These are phyloP conservation scores for Lycia hirtaria DNA, from an alignment of 2,888 invertebrate species.

Conservation along the genomic window DNA sequence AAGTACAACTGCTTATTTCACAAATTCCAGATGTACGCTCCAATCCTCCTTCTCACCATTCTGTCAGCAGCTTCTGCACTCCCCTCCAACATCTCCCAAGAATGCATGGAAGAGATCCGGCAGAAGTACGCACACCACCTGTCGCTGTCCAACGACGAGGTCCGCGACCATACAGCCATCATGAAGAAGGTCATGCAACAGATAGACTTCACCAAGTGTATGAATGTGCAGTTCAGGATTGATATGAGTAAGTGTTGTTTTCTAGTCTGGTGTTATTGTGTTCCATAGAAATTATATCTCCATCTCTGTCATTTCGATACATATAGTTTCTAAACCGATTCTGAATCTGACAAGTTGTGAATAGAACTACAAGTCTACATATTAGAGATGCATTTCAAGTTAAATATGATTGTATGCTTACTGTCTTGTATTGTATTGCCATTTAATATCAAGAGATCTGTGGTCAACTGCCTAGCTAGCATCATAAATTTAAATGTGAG, in stretches of 20 bases:
- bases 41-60: not conserved
- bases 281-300: too few relatives aligned
- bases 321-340: too few relatives aligned
- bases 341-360: too few relatives aligned
- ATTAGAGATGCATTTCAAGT: too few relatives aligned
- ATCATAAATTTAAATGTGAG: too few relatives aligned
- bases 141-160: not conserved
- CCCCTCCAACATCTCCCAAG: not conserved
- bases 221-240: not conserved
- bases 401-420: too few relatives aligned
- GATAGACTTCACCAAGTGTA: constrained; percentile 6
- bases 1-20: too few relatives aligned
- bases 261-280: not conserved
- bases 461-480: too few relatives aligned
- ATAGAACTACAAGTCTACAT: too few relatives aligned
- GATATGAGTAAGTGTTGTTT: not conserved
- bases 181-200: constrained; percentile 5
- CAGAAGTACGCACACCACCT: not conserved
- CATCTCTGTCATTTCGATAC: too few relatives aligned
- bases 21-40: constrained; percentile 17
- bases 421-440: too few relatives aligned
- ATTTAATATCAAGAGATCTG: too few relatives aligned
- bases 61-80: not conserved
- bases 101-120: constrained; percentile 10
- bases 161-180: constrained; percentile 1